Evolutionary conservation across 1,140 invertebrate species (phyloP), one percentile per base, ranked within the genome.

Genomic region (Diploscapter pachys): DNA sequence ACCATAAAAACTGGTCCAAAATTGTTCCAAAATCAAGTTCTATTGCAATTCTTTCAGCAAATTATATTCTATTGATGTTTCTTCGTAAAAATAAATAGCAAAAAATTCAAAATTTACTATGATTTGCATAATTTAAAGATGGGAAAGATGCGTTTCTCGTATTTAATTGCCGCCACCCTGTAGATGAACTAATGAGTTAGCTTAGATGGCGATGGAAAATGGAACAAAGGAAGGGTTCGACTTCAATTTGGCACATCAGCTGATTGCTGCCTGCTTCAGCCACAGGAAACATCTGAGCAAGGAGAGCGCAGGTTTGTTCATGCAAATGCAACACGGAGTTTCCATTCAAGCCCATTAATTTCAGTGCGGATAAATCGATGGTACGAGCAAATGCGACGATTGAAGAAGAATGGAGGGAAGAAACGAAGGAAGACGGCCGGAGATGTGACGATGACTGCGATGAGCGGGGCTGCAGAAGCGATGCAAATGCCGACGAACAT

Each of bases 351-450:
- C 1, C 6, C 8, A 8, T 1, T n/a, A 54, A 52, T 68, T 74
- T 13, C 73, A 74, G 73, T 55, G 6, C 64, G 73, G 49, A 74
- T 74, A 31, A 55, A 64, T 53, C 73, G 73, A 5, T 74, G 73
- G 73, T 74, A 74, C 61, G 73, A 74, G 49, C 73, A 74, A 55
- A 66, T 66, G 63, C 73, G 73, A 63, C 64, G 73, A 6, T 50
- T 74, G 13, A 74, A 74, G 50, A 74, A 74, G 66, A 74, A 74
- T 51, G 73, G 73, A 48, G 73, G 73, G 50, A 74, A 74, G 56
- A 52, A 67, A 31, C 68, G 70, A 63, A 50, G 66, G 6, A 68
- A 68, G 51, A 5, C 66, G 5, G 66, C 31, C 31, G 31, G 31
- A 31, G 31, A 31, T 31, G 31, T 31, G 31, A 31, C 31, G 31